These are phyloP conservation scores for Mactromeris polynyma DNA, from an alignment of 2,888 invertebrate species.

Conservation along the genomic window DNA sequence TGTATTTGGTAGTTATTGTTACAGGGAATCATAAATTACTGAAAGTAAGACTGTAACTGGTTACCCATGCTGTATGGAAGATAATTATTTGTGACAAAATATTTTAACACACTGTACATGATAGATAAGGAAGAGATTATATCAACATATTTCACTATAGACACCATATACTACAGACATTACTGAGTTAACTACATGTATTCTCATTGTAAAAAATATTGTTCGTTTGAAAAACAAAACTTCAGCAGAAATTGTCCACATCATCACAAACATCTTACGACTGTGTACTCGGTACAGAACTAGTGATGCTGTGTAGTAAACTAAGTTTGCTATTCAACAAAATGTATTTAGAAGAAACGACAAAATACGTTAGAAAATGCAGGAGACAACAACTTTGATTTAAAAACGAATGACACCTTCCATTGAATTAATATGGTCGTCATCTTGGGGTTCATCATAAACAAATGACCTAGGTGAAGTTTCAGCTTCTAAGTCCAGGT, in stretches of 20 bases:
- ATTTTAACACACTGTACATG: too few relatives aligned
- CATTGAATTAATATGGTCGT: not conserved
- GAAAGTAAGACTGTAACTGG: too few relatives aligned
- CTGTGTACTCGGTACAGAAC: not conserved
- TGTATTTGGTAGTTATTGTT: too few relatives aligned
- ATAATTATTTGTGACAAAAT: too few relatives aligned
- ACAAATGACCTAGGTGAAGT: slow-evolving; percentile 23
- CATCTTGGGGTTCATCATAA: not conserved
- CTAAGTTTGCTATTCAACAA: not conserved
- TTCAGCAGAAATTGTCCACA: not conserved
- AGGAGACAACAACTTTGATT: not conserved
- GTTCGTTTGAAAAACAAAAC: not conserved
- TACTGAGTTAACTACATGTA: too few relatives aligned
- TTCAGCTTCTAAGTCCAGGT: too few relatives aligned
- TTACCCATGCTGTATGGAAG: too few relatives aligned
- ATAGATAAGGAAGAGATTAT: too few relatives aligned
- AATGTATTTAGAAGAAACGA: not conserved
- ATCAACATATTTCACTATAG: too few relatives aligned
- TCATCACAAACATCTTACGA: not conserved
- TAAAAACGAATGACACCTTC: slow-evolving; percentile 26
- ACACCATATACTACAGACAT: too few relatives aligned
- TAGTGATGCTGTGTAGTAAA: not conserved
- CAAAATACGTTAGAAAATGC: not conserved
- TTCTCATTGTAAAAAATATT: too few relatives aligned
- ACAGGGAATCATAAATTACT: too few relatives aligned